phyloP scores from a whole-genome alignment of 2,888 invertebrate species.

The Volucella zonaria region DNA sequence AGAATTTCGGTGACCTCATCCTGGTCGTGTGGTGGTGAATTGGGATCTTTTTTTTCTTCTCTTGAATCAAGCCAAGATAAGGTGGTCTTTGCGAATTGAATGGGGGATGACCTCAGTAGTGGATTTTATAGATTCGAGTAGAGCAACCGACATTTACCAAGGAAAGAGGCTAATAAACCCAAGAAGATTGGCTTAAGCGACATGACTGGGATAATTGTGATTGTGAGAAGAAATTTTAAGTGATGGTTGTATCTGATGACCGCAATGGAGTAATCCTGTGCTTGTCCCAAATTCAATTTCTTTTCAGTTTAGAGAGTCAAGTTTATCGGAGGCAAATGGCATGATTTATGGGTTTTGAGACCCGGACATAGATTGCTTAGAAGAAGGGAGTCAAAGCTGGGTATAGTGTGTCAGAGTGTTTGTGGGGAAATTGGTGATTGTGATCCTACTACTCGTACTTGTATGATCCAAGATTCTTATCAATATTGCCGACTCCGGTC shows the following conservation, averaged over 20 bases:
- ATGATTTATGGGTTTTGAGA: too few species aligned
- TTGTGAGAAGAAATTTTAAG: constrained; percentile 9
- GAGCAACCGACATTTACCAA: background rate
- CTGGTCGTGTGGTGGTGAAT: constrained; percentile 9
- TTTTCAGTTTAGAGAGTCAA: too few species aligned
- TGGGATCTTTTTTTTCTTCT: background rate
- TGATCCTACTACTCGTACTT: too few species aligned
- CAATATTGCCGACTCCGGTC: too few species aligned
- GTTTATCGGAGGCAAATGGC: too few species aligned
- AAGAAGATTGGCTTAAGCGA: background rate
- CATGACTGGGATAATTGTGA: constrained; percentile 13
- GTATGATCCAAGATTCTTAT: too few species aligned
- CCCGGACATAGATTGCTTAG: too few species aligned
- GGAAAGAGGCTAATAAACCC: constrained; percentile 25
- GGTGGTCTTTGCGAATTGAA: background rate
- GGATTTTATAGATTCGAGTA: constrained; percentile 4
- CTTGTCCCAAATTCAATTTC: too few species aligned
- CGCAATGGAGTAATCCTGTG: constrained; percentile 4
- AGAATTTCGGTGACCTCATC: constrained; percentile 42
- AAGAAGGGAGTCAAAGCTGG: too few species aligned
- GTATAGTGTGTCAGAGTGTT: too few species aligned
- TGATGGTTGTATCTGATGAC: constrained; percentile 9
- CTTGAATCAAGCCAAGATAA: constrained; percentile 18
- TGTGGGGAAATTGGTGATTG: too few species aligned
- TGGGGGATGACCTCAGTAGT: constrained; percentile 11